These are phyloP conservation scores for Notolepis coatsorum DNA, from an alignment of 2,797 vertebrate species.

Conservation along the genomic window DNA sequence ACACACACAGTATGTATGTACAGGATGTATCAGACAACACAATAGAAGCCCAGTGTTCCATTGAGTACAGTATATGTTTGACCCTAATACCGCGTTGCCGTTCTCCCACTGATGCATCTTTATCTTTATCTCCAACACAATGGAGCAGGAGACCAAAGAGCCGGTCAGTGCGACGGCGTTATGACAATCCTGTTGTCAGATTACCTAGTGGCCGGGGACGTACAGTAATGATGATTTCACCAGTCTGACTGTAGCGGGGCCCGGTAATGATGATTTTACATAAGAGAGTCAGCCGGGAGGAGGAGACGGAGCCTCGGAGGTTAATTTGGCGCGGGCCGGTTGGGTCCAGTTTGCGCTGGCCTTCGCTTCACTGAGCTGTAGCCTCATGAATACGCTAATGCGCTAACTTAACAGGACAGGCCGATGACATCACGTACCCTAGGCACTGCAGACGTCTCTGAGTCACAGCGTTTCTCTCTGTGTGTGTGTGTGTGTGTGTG, in stretches of 20 bases:
- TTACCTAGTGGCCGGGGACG: conserved; percentile 26
- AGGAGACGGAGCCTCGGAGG: conserved; percentile 72
- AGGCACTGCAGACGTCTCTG: conserved; percentile 66
- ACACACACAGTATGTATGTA: conserved; percentile 40
- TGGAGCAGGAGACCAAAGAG: conserved; percentile 32
- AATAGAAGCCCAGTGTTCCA: conserved; percentile 50
- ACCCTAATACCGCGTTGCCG: conserved; percentile 29
- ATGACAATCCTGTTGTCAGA: conserved; percentile 16
- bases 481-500: conserved; percentile 16
- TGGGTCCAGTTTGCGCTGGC: conserved; percentile 67
- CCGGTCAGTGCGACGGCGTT: conserved; percentile 29
- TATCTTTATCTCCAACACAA: conserved; percentile 34
- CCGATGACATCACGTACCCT: conserved; percentile 79
- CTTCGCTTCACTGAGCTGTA: conserved; percentile 67
- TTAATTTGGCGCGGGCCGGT: conserved; percentile 70
- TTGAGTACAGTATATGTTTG: conserved; percentile 34
- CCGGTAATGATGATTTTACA: conserved; percentile 62
- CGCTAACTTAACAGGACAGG: conserved; percentile 80
- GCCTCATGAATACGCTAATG: conserved; percentile 71
- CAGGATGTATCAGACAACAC: conserved; percentile 42
- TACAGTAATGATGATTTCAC: conserved; percentile 38
- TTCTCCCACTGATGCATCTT: conserved; percentile 33
- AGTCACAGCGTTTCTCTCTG: conserved; percentile 61
- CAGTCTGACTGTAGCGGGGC: conserved; percentile 40
- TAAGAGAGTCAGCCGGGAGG: conserved; percentile 67